A percentile compares a stretch with the other conserved stretches of the same genome.
Evolutionary conservation across 2,113 vertebrate species (phyloP).

Genomic region (Scytalopus superciliaris): DNA sequence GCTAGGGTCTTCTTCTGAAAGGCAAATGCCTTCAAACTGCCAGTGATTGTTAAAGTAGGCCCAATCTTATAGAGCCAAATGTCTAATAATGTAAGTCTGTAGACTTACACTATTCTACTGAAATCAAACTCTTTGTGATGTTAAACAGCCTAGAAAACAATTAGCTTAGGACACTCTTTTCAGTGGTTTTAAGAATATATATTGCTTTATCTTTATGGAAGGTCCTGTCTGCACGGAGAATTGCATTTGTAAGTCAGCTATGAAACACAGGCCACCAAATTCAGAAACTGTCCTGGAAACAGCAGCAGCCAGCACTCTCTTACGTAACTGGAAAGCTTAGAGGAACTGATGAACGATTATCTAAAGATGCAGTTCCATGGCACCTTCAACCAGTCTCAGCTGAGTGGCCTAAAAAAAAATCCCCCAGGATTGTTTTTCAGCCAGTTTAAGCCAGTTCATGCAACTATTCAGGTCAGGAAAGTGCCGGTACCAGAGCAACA

Average conservation of each 20-base stretch:
- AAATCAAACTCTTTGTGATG: neutral
- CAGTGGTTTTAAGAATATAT: neutral
- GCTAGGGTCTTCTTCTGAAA: neutral
- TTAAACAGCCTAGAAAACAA: neutral
- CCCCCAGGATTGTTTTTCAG: neutral
- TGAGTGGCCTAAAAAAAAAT: neutral
- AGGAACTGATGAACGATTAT: neutral
- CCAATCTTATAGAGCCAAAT: neutral
- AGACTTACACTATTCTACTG: neutral
- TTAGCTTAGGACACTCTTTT: neutral
- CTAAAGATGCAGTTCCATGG: neutral
- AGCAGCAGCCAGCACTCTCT: neutral
- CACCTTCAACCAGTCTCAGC: conserved; percentile 1
- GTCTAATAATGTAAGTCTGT: neutral
- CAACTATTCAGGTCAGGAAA: neutral
- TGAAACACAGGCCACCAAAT: neutral
- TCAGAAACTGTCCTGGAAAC: neutral
- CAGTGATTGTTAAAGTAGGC: neutral
- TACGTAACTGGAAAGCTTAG: neutral
- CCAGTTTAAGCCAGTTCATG: neutral
- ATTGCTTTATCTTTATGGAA: neutral
- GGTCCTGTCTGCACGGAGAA: neutral
- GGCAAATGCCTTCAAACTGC: neutral
- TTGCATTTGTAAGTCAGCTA: neutral
- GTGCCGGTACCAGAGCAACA: neutral